A percentile compares a stretch with the other conserved stretches of the same genome.
phyloP scores from a whole-genome alignment of 2,113 vertebrate genomes.

The Melanocharis versteri region DNA sequence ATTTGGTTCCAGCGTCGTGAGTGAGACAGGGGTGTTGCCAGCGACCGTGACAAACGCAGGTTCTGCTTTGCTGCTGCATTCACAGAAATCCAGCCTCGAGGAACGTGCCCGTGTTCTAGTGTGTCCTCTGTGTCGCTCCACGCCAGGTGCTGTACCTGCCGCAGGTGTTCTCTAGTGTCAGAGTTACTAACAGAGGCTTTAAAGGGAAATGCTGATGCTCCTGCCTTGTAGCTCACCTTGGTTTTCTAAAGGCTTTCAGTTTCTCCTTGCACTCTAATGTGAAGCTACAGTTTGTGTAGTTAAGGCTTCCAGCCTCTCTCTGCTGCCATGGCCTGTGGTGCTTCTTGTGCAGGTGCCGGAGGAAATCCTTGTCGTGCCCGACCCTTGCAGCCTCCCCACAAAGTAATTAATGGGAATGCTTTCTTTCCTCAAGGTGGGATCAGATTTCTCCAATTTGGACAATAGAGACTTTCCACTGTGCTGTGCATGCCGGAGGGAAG shows the following conservation, averaged over 20 bases:
- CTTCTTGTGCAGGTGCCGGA: not conserved
- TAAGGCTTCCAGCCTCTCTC: not conserved
- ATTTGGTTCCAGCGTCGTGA: not conserved
- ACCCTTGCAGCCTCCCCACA: not conserved
- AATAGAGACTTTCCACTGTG: not conserved
- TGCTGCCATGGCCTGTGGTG: not conserved
- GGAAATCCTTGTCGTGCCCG: not conserved
- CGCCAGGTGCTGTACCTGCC: not conserved
- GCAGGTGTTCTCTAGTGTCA: not conserved
- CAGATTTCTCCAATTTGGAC: not conserved
- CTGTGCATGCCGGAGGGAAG: not conserved
- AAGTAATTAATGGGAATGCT: not conserved
- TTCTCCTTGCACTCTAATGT: not conserved
- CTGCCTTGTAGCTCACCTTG: not conserved
- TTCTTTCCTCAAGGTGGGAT: not conserved
- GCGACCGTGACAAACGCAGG: fast-evolving
- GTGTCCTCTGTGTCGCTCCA: not conserved
- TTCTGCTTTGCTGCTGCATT: not conserved
- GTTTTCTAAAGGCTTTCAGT: constrained; percentile 18
- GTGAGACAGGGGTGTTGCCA: not conserved
- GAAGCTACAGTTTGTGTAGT: constrained; percentile 9
- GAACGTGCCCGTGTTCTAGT: not conserved
- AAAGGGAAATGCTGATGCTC: not conserved
- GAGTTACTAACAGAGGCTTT: not conserved
- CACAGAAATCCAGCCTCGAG: not conserved